A percentile compares a stretch with the other conserved stretches of the same genome.
phyloP scores from a whole-genome alignment of 2,797 vertebrate genomes.

The Phalloptychus januarius region DNA sequence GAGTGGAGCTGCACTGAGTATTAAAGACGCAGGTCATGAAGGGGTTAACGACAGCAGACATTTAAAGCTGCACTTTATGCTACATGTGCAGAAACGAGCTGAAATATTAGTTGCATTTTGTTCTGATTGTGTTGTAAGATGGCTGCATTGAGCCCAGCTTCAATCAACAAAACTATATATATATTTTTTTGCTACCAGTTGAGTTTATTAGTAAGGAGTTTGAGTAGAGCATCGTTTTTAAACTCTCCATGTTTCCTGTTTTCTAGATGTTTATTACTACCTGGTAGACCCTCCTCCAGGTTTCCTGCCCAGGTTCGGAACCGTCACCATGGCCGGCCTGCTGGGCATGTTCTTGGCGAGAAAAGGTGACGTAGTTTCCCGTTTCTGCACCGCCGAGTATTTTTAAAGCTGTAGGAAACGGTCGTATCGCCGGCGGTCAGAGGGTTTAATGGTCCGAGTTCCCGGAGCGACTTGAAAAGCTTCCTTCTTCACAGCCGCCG shows the following conservation, averaged over 20 bases:
- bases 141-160: not conserved
- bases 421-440: too few relatives aligned
- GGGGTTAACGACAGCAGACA: not conserved
- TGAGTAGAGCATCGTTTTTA: not conserved
- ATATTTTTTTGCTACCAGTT: not conserved
- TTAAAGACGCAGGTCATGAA: not conserved
- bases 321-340: conserved; percentile 87
- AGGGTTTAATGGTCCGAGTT: not conserved
- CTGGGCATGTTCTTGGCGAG: conserved; percentile 85
- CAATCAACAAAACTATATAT: not conserved
- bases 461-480: not conserved
- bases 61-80: not conserved
- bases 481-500: not conserved
- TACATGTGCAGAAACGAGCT: not conserved
- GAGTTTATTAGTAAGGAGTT: not conserved
- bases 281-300: conserved; percentile 89
- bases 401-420: not conserved
- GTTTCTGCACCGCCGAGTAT: not conserved
- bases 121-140: not conserved
- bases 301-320: conserved; percentile 86
- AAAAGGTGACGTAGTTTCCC: conserved; percentile 80
- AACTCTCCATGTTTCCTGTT: conserved; percentile 17
- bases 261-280: conserved; percentile 87
- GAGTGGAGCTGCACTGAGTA: not conserved
- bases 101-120: not conserved